Evolutionary conservation across 1,140 invertebrate genomes (phyloP).

Genomic region (Euwallacea similis): DNA sequence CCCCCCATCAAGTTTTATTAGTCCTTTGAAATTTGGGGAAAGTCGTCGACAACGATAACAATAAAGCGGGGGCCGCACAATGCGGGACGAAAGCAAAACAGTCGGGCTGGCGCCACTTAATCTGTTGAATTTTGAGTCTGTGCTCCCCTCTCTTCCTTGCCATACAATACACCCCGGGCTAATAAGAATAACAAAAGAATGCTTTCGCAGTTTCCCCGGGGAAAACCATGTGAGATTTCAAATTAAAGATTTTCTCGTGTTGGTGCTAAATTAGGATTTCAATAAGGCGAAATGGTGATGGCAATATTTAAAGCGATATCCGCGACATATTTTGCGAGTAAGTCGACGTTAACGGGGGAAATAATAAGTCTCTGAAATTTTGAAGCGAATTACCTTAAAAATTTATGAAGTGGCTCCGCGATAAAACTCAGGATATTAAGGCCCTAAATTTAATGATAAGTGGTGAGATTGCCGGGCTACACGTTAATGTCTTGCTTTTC

Average conservation of each 20-base stretch:
- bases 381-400: constrained; percentile 31
- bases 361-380: constrained; percentile 27
- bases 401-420: constrained; percentile 31
- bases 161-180: constrained; percentile 29
- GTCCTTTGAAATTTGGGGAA: constrained; percentile 33
- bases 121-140: constrained; percentile 37
- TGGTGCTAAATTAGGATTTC: too few species aligned
- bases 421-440: constrained; percentile 33
- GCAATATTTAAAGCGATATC: background rate
- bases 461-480: constrained; percentile 20
- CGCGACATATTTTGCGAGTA: constrained; percentile 9
- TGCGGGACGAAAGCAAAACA: constrained; percentile 33
- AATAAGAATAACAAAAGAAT: constrained; percentile 32
- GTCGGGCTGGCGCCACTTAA: constrained; percentile 32
- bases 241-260: too few species aligned
- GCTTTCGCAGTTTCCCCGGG: background rate
- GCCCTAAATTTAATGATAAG: constrained; percentile 33
- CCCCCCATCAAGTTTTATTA: constrained; percentile 35
- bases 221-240: too few species aligned
- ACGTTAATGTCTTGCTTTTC: constrained; percentile 29
- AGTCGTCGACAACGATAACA: constrained; percentile 27
- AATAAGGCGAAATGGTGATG: too few species aligned
- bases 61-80: constrained; percentile 28
- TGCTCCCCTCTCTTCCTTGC: background rate
- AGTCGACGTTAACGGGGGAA: constrained; percentile 18